phyloP scores from a whole-genome alignment of 2,888 invertebrate species.

The Automeris io region DNA sequence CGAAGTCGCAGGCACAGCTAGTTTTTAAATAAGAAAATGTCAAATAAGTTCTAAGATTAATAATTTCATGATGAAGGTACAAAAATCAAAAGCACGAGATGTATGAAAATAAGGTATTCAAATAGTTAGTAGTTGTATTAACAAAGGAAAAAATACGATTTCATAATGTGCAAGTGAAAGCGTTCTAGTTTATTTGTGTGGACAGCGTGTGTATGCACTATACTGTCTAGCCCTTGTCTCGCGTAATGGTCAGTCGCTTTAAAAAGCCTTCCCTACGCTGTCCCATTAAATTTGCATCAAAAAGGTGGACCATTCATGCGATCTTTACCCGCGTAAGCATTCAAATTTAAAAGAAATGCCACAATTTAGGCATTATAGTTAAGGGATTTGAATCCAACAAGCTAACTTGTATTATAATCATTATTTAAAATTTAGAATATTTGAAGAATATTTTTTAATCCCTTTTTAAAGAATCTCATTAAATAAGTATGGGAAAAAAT shows the following conservation, averaged over 20 bases:
- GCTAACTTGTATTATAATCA: no score
- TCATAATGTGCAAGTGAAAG: slow-evolving; percentile 18
- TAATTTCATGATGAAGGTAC: no score
- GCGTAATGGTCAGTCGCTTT: slow-evolving; percentile 59
- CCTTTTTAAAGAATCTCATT: no score
- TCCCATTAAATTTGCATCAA: slow-evolving; percentile 68
- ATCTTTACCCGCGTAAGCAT: slow-evolving; percentile 39
- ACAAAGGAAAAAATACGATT: slow-evolving; percentile 9
- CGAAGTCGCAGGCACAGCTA: no score
- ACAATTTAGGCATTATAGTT: no score
- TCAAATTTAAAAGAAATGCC: slow-evolving; percentile 9
- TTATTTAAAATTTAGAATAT: no score
- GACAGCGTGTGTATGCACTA: no score
- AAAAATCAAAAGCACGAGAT: no score
- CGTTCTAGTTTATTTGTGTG: slow-evolving; percentile 16
- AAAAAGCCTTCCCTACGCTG: slow-evolving; percentile 42
- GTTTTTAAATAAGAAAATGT: no score
- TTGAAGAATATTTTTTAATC: no score
- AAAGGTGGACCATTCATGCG: slow-evolving; percentile 44
- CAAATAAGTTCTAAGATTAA: no score
- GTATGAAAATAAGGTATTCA: not conserved
- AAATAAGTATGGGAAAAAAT: no score
- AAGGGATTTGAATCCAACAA: not conserved
- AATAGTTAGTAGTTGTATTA: not conserved
- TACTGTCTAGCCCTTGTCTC: slow-evolving; percentile 50